Base-by-base conservation (phyloP, 1,140 invertebrate species). In the Vollenhovia emeryi region DNA sequence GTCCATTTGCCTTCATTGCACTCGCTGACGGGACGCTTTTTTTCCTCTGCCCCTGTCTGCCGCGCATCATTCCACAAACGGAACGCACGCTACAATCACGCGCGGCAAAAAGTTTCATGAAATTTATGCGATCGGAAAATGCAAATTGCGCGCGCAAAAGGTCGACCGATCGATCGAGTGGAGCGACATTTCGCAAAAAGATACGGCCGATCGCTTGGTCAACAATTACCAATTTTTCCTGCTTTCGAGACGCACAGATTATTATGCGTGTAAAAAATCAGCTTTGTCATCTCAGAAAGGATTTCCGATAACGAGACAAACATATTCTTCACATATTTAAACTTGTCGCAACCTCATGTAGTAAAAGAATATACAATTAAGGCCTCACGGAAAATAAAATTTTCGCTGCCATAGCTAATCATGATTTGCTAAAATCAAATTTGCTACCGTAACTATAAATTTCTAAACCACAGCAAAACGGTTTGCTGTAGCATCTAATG, bases 1-100 rank as follows among this genome's bases (percentile, higher is more conserved):
- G 82, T 80, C 84, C 88, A 89, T 89, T 91, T 91, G 86, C 68
- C 85, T 91, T 91, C 87, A 87, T 91, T 89, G 85, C 86, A 83
- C 66, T 91, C 79, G 87, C 75, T 82, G 85, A 79, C 89, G 78
- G 52, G 60, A 87, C 43, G n/a, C 36, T 45, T 87, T 87, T 50
- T 90, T 88, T 87, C 13, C 75, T 52, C 8, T 13, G 2, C 36
- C 21, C 30, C 33, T 71, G 57, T 84, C 83, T 52, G 45, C 36
- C 60, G n/a, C 33, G 18, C 24, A 8, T 84, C 45, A 18, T 76
- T 78, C 55, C 71, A 36, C 45, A 66, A 45, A 82, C 36, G 36
- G 21, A 82, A 73, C 13, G 78, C 60, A 27, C 21, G 43, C 36
- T 57, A 71, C 50, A 52, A 69, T 40, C 45, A n/a, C n/a, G 30